Evolutionary conservation across 2,888 invertebrate species (phyloP).

Genomic region (Euspilapteryx auroguttella): DNA sequence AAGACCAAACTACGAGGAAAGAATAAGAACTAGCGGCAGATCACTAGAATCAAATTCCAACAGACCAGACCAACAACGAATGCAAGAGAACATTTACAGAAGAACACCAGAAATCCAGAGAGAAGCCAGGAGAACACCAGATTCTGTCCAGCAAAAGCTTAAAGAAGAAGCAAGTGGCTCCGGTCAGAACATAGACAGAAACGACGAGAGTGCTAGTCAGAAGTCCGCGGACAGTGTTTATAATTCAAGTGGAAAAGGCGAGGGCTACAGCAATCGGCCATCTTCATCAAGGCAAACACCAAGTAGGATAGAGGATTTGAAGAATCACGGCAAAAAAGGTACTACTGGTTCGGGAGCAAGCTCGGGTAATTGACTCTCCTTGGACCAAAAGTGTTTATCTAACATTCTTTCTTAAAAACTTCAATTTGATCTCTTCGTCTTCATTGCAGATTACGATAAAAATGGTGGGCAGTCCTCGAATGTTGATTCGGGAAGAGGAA

Average conservation of each 20-base stretch:
- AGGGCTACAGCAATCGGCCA: slow-evolving; percentile 38
- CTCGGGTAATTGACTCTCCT: slow-evolving; percentile 46
- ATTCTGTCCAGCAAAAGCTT: slow-evolving; percentile 29
- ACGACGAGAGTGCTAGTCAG: slow-evolving; percentile 46
- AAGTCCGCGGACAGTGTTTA: slow-evolving; percentile 61
- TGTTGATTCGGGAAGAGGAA: slow-evolving; percentile 79
- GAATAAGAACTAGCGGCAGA: slow-evolving; percentile 44
- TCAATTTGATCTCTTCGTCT: too few relatives aligned
- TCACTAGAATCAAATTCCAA: slow-evolving; percentile 41
- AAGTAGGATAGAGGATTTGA: slow-evolving; percentile 49
- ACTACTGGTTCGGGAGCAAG: slow-evolving; percentile 64
- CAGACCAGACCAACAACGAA: slow-evolving; percentile 14
- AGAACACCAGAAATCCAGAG: slow-evolving; percentile 33
- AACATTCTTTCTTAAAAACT: too few relatives aligned
- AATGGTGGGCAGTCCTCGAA: slow-evolving; percentile 74
- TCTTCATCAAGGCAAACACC: slow-evolving; percentile 51
- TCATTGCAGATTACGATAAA: slow-evolving; percentile 73
- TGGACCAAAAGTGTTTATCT: too few relatives aligned
- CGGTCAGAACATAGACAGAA: slow-evolving; percentile 20
- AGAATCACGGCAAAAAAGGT: slow-evolving; percentile 43
- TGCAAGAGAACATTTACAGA: slow-evolving; percentile 31
- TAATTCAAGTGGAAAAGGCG: slow-evolving; percentile 51
- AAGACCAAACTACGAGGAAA: slow-evolving; percentile 40
- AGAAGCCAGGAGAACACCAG: slow-evolving; percentile 15
- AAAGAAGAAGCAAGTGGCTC: slow-evolving; percentile 30